Conservation (phyloP, 2,888 invertebrate genomes). For the Oeneis ivallda region DNA sequence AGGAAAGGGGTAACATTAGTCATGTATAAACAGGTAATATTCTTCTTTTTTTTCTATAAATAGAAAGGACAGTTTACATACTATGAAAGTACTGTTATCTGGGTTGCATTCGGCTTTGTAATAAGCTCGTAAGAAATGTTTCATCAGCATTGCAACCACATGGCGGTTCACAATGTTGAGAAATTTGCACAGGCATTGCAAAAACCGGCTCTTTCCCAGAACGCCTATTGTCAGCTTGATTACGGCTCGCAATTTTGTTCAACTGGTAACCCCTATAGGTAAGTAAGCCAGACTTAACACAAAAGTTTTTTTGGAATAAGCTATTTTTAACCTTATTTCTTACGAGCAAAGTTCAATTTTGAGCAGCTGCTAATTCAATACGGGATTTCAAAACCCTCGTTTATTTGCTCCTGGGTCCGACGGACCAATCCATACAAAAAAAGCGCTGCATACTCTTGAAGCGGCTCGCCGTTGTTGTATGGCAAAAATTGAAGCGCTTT, state of each 20-base stretch:
- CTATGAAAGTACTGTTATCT: not conserved
- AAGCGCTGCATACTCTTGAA: constrained; percentile 55
- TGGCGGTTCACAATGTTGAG: constrained; percentile 55
- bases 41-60: too few relatives aligned
- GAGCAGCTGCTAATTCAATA: constrained; percentile 34
- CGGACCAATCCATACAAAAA: constrained; percentile 48
- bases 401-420: constrained; percentile 67
- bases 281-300: constrained; percentile 72
- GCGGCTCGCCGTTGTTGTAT: constrained; percentile 37
- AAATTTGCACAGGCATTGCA: constrained; percentile 73
- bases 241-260: constrained; percentile 74
- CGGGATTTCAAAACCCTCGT: constrained; percentile 67
- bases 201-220: constrained; percentile 72
- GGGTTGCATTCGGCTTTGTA: constrained; percentile 38
- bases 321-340: constrained; percentile 40
- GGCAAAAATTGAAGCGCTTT: constrained; percentile 53
- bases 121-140: not conserved
- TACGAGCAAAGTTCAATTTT: constrained; percentile 41
- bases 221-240: constrained; percentile 73
- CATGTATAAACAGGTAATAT: too few relatives aligned
- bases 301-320: constrained; percentile 44
- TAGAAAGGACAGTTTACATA: not conserved
- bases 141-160: constrained; percentile 51
- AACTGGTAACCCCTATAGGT: constrained; percentile 77
- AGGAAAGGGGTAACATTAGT: too few relatives aligned